These are phyloP conservation scores for Lutjanus erythropterus DNA, from an alignment of 2,113 vertebrate genomes.

Conservation along the genomic window DNA sequence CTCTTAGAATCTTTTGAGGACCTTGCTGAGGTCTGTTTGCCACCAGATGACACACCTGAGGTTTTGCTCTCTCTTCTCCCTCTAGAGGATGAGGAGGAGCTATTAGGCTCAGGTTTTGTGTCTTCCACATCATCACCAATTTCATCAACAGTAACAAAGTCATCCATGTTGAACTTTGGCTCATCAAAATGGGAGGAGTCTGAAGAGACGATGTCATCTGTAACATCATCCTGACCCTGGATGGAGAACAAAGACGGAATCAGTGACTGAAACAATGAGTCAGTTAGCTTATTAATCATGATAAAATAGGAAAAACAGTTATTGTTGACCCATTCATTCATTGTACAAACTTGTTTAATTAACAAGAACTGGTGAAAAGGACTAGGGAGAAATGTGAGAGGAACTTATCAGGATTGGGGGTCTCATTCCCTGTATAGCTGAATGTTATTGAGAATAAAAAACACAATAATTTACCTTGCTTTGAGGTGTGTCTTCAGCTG, in stretches of 20 bases:
- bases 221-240: slow-evolving; percentile 6
- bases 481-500: neutral
- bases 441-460: neutral
- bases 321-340: neutral
- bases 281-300: neutral
- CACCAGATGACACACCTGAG: neutral
- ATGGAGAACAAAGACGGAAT: neutral
- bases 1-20: slow-evolving; percentile 6
- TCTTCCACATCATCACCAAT: slow-evolving; percentile 33
- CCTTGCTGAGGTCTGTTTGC: slow-evolving; percentile 10
- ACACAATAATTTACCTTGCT: neutral
- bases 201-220: neutral
- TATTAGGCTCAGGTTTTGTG: neutral
- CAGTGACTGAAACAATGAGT: neutral
- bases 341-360: neutral
- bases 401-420: neutral
- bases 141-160: slow-evolving; percentile 77
- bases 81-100: neutral
- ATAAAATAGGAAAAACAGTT: too few relatives aligned
- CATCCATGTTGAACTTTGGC: slow-evolving; percentile 57
- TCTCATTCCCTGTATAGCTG: neutral
- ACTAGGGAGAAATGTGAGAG: neutral
- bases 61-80: neutral
- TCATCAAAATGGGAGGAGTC: slow-evolving; percentile 1
- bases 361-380: neutral